Conservation (phyloP, 2,888 invertebrate species). For the Scaptomyza caliginosa region DNA sequence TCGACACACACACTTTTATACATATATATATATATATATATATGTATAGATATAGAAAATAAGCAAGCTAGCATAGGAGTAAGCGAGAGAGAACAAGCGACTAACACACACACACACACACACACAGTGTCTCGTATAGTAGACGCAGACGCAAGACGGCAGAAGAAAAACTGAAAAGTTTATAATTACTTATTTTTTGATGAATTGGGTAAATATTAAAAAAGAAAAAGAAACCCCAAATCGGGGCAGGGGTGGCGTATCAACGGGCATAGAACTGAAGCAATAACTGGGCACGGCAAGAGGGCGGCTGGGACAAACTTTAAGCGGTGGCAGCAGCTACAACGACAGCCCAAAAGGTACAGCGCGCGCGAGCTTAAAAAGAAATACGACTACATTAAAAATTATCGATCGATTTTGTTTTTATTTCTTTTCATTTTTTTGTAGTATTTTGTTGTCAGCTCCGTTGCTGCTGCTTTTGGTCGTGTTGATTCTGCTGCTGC, state of each 20-base stretch:
- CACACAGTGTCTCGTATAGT: constrained; percentile 23
- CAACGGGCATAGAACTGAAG: constrained; percentile 46
- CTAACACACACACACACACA: not conserved
- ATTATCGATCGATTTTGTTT: constrained; percentile 72
- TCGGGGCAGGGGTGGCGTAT: not conserved
- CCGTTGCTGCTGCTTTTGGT: constrained; percentile 2
- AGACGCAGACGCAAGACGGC: constrained; percentile 71
- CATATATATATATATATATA: no score
- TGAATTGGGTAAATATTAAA: constrained; percentile 83
- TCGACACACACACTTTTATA: constrained; percentile 51
- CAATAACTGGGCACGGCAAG: constrained; percentile 43
- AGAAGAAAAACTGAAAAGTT: constrained; percentile 78
- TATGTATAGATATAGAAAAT: constrained; percentile 3
- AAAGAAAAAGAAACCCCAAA: constrained; percentile 55
- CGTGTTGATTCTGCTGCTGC: constrained; percentile 2
- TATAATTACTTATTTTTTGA: constrained; percentile 84
- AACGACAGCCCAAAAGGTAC: constrained; percentile 63
- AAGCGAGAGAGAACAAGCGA: not conserved
- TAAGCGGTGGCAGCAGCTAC: constrained; percentile 8
- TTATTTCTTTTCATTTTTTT: constrained; percentile 15
- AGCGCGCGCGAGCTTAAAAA: constrained; percentile 63
- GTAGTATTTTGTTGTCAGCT: constrained; percentile 17
- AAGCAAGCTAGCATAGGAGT: not conserved
- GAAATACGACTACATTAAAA: constrained; percentile 80
- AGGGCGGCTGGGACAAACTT: constrained; percentile 24